Percentiles rank a stretch among this genome's conserved stretches.
Conservation (phyloP, 1,140 invertebrate genomes). For the Trachymyrmex septentrionalis region DNA sequence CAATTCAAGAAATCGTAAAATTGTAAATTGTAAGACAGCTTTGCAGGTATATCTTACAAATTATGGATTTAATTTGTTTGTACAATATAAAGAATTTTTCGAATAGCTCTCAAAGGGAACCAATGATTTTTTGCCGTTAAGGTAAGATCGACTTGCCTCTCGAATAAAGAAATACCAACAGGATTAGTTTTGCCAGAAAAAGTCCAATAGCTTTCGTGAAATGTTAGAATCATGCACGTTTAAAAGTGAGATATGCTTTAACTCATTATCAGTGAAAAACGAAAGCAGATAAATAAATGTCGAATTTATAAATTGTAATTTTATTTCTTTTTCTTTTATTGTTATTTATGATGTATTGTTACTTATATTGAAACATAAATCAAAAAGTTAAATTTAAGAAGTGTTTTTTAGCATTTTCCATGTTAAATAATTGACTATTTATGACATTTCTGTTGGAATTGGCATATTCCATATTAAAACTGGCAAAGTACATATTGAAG, state of each 20-base stretch:
- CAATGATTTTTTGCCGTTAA: conserved; percentile 21
- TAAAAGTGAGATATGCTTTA: background rate
- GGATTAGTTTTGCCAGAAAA: background rate
- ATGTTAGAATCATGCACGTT: background rate
- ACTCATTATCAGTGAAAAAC: background rate
- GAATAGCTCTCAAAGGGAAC: conserved; percentile 3
- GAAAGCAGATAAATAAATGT: conserved; percentile 8
- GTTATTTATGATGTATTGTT: background rate
- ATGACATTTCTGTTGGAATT: background rate
- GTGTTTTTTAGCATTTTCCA: background rate
- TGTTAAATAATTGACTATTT: conserved; percentile 8
- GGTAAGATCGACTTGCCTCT: background rate
- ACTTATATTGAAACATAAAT: background rate
- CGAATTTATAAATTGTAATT: background rate
- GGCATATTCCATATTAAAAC: background rate
- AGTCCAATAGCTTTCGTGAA: background rate
- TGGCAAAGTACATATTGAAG: conserved; percentile 6
- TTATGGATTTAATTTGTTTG: background rate
- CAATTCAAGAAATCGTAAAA: background rate
- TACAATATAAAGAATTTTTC: conserved; percentile 34
- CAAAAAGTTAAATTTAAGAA: background rate
- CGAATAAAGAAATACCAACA: background rate
- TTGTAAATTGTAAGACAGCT: background rate
- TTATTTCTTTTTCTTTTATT: background rate
- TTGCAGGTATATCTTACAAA: background rate